Percentiles rank a stretch among this genome's conserved stretches.
These are phyloP conservation scores for Papilio xuthus DNA, from an alignment of 1,140 invertebrate genomes.

Conservation along the genomic window DNA sequence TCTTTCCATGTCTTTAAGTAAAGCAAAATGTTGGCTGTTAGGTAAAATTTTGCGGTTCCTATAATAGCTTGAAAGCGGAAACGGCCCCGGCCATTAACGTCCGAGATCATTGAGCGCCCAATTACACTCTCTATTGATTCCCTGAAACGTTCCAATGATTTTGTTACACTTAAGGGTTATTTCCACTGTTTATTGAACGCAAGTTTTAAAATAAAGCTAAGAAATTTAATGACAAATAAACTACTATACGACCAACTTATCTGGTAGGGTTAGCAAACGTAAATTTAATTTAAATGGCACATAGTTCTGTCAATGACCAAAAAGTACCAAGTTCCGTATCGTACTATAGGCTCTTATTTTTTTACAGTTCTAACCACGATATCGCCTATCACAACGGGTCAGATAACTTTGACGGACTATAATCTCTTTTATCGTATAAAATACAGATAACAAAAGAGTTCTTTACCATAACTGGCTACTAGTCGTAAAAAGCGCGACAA, in stretches of 20 bases:
- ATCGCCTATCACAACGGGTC: background rate
- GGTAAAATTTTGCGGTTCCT: constrained; percentile 50
- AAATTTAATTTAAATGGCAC: too few species aligned
- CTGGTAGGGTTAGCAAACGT: too few species aligned
- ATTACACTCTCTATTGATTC: constrained; percentile 57
- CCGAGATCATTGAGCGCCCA: constrained; percentile 35
- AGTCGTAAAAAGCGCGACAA: constrained; percentile 28
- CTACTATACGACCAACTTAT: too few species aligned
- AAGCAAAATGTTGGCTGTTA: constrained; percentile 41
- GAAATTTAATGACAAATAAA: background rate
- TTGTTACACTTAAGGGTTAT: constrained; percentile 26
- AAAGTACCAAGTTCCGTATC: too few species aligned
- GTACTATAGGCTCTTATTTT: too few species aligned
- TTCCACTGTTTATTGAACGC: background rate
- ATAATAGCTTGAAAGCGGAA: constrained; percentile 55
- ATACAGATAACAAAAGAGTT: constrained; percentile 3
- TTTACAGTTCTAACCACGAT: background rate
- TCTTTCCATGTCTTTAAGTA: constrained; percentile 38
- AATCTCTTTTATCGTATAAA: background rate
- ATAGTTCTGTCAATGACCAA: too few species aligned
- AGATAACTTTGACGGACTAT: background rate
- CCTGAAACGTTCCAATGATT: constrained; percentile 41
- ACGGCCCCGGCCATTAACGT: constrained; percentile 48
- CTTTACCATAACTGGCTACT: constrained; percentile 11
- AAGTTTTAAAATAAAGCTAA: background rate